phyloP scores from a whole-genome alignment of 2,888 invertebrate species.

The Dasypolia templi region DNA sequence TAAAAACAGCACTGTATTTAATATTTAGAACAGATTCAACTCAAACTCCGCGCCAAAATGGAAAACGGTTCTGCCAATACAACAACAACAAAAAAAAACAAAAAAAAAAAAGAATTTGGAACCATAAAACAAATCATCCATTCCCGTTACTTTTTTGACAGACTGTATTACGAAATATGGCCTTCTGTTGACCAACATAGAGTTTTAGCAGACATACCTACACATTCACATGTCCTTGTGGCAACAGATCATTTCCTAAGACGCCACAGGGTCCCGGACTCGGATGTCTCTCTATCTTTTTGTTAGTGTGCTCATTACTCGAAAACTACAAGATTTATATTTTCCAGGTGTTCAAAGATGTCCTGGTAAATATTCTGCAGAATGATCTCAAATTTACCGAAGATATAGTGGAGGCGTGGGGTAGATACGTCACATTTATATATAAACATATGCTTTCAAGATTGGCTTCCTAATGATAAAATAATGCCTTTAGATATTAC shows the following conservation, averaged over 20 bases:
- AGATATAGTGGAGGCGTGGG: slow-evolving; percentile 75
- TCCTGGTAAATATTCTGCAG: slow-evolving; percentile 74
- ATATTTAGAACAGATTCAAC: no score
- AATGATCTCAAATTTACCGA: slow-evolving; percentile 74
- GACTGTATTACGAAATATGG: slow-evolving; percentile 14
- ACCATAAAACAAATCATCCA: no score
- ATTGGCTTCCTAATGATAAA: slow-evolving; percentile 43
- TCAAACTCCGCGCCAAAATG: no score
- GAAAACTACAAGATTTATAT: background rate
- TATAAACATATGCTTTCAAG: slow-evolving; percentile 75
- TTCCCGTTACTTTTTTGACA: no score
- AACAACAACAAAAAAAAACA: no score
- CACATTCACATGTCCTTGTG: background rate
- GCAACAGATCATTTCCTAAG: background rate
- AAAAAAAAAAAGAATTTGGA: no score
- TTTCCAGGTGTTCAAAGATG: slow-evolving; percentile 77
- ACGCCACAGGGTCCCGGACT: background rate
- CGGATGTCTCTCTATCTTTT: background rate
- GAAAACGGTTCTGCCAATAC: no score
- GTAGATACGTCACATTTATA: slow-evolving; percentile 75
- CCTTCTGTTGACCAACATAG: slow-evolving; percentile 1
- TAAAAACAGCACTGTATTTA: no score
- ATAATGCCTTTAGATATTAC: background rate
- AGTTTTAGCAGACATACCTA: background rate
- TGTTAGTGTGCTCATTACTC: background rate